Percentiles rank a stretch among this genome's conserved stretches.
These are phyloP conservation scores for Sarcophaga peregrina DNA, from an alignment of 1,140 invertebrate genomes.

Conservation along the genomic window DNA sequence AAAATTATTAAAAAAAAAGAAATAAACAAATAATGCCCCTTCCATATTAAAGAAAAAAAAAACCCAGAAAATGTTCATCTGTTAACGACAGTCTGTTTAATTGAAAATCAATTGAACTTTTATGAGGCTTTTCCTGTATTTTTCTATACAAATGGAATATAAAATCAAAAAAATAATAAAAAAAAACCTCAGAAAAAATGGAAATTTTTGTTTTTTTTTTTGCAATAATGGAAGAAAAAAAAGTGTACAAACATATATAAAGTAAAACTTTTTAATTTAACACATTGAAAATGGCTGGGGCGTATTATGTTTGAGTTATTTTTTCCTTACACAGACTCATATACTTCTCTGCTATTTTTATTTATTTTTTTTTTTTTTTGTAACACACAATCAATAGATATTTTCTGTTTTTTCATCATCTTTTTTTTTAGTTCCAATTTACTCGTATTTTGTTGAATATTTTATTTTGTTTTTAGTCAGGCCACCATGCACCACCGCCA, in stretches of 20 bases:
- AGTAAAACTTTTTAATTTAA: slow-evolving; percentile 24
- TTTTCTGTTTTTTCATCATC: background rate
- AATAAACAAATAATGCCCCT: background rate
- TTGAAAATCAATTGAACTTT: slow-evolving; percentile 47
- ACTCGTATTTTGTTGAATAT: background rate
- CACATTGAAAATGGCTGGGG: slow-evolving; percentile 15
- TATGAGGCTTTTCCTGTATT: slow-evolving; percentile 41
- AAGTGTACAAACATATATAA: background rate
- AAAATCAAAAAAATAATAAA: too few relatives aligned
- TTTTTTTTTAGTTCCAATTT: background rate
- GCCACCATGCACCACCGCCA: background rate
- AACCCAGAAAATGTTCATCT: slow-evolving; percentile 17
- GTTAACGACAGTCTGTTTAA: slow-evolving; percentile 44
- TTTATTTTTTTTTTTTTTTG: background rate
- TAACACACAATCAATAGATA: slow-evolving; percentile 10
- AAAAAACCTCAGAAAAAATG: too few relatives aligned
- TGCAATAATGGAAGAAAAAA: background rate
- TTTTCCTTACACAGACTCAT: too few relatives aligned
- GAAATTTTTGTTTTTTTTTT: too few relatives aligned
- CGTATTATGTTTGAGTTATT: background rate
- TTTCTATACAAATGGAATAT: too few relatives aligned
- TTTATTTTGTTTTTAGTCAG: slow-evolving; percentile 17
- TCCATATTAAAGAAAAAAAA: background rate
- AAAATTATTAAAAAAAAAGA: too few relatives aligned
- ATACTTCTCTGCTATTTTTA: too few relatives aligned